Conservation (phyloP, 2,797 vertebrate species). For the Caiman crocodilus region DNA sequence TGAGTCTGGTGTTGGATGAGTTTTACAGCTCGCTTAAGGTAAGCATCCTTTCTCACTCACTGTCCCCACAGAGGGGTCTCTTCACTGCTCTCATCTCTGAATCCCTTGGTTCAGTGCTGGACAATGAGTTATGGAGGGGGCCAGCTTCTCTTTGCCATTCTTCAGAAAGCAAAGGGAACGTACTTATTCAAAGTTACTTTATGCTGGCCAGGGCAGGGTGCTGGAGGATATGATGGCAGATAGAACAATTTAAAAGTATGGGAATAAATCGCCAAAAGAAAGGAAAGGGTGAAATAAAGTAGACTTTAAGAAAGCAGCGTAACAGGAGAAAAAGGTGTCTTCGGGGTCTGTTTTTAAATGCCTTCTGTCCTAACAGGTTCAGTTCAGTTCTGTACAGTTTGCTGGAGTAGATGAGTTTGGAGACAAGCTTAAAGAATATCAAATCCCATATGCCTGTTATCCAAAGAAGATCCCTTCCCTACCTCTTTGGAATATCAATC, state of each 20-base stretch:
- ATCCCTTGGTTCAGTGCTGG: background rate
- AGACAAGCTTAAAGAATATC: background rate
- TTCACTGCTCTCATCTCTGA: background rate
- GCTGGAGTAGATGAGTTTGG: background rate
- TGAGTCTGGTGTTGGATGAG: slow-evolving; percentile 97
- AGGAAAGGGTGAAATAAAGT: background rate
- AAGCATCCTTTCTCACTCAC: slow-evolving; percentile 17
- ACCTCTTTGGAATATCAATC: background rate
- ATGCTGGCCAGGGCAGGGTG: background rate
- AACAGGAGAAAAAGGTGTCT: background rate
- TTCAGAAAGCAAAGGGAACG: background rate
- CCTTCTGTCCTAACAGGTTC: background rate
- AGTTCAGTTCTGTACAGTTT: background rate
- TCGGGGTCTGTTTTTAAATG: background rate
- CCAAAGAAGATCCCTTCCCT: background rate
- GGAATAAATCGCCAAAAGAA: background rate
- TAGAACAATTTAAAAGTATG: background rate
- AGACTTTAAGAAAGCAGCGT: background rate
- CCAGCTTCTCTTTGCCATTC: background rate
- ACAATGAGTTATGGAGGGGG: background rate
- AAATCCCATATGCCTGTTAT: background rate
- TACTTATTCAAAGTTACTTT: background rate
- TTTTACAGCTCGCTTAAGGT: slow-evolving; percentile 93
- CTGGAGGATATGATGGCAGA: slow-evolving; percentile 1
- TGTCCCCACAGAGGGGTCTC: background rate